A percentile compares a stretch with the other conserved stretches of the same genome.
phyloP scores from a whole-genome alignment of 2,888 invertebrate genomes.

The Napeogenes sylphis region DNA sequence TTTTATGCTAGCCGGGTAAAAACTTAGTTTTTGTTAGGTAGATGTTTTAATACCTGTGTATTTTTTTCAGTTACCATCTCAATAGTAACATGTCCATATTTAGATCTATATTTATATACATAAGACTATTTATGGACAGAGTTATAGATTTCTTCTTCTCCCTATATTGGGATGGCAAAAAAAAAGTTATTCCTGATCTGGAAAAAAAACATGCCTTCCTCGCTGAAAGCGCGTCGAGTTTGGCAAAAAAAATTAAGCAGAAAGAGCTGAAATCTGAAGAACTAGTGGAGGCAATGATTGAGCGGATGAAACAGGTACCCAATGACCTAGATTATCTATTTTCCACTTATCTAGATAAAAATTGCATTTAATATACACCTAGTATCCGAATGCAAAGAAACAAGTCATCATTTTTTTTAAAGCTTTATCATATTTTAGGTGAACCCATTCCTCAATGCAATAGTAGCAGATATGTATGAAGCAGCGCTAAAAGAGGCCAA shows the following conservation, averaged over 20 bases:
- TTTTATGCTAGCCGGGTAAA: no score
- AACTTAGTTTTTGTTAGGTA: no score
- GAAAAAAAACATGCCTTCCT: constrained; percentile 56
- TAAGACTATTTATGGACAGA: constrained; percentile 51
- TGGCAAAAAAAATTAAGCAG: constrained; percentile 82
- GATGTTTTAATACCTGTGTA: not conserved
- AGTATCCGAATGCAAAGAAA: no score
- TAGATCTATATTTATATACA: constrained; percentile 41
- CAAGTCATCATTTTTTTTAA: no score
- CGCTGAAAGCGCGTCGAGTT: constrained; percentile 79
- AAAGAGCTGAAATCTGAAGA: constrained; percentile 82
- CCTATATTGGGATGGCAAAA: constrained; percentile 61
- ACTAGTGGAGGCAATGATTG: constrained; percentile 84
- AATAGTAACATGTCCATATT: constrained; percentile 23
- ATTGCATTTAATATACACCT: no score
- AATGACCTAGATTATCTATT: no score
- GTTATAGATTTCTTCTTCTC: constrained; percentile 63
- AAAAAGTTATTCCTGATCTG: constrained; percentile 52
- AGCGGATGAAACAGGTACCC: constrained; percentile 83
- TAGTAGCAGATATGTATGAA: constrained; percentile 87
- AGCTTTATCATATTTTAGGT: constrained; percentile 48
- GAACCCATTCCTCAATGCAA: constrained; percentile 86
- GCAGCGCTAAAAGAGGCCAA: constrained; percentile 88
- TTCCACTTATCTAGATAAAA: no score
- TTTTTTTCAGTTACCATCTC: not conserved